A percentile compares a stretch with the other conserved stretches of the same genome.
Conservation (phyloP, 23 tunicate species). For the Styela clava region DNA sequence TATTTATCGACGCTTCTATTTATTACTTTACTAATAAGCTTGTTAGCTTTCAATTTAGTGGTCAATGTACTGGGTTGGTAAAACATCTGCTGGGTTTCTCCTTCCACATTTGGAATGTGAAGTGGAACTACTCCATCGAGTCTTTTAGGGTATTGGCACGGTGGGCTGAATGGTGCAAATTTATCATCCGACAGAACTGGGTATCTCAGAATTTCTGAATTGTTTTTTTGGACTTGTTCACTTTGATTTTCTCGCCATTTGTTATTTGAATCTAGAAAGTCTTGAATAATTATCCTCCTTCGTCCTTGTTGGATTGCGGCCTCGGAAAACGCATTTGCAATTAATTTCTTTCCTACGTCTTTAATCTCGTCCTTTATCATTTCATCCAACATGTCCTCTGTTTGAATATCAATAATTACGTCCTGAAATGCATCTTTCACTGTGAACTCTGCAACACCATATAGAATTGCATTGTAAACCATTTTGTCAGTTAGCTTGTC, state of each 20-base stretch:
- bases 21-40: not conserved
- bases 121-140: slow-evolving; percentile 4
- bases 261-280: slow-evolving; percentile 27
- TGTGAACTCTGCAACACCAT: slow-evolving; percentile 44
- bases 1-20: slow-evolving; percentile 1
- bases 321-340: slow-evolving; percentile 27
- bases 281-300: slow-evolving; percentile 42
- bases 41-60: slow-evolving; percentile 11
- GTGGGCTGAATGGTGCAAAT: not conserved
- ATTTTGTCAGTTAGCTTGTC: slow-evolving; percentile 40
- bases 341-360: slow-evolving; percentile 7
- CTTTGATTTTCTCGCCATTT: not conserved
- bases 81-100: not conserved
- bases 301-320: slow-evolving; percentile 33
- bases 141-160: not conserved
- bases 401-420: slow-evolving; percentile 40
- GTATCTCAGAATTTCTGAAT: not conserved
- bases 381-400: slow-evolving; percentile 31
- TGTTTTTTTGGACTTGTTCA: not conserved
- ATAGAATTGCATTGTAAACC: slow-evolving; percentile 14
- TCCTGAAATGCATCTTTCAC: slow-evolving; percentile 26
- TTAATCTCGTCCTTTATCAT: slow-evolving; percentile 19
- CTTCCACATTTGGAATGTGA: slow-evolving; percentile 8
- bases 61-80: slow-evolving; percentile 8
- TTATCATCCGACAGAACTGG: not conserved